These are phyloP conservation scores for Leptopilina clavipes DNA, from an alignment of 1,140 invertebrate species.

Conservation along the genomic window DNA sequence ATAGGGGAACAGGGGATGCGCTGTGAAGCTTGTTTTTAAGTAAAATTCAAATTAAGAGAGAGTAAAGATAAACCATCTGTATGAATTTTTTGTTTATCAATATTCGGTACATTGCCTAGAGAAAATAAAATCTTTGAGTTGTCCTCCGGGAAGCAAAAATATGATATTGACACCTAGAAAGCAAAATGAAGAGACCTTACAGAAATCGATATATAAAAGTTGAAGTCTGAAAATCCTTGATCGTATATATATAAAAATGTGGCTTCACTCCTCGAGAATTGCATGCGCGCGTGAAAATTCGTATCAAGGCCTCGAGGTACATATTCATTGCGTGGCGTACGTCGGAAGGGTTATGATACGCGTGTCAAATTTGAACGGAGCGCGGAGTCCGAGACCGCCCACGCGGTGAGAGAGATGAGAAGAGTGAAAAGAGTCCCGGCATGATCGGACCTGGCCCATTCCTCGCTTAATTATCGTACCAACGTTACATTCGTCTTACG, in stretches of 20 bases:
- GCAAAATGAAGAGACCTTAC: too few relatives aligned
- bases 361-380: conserved; percentile 70
- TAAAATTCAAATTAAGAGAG: too few relatives aligned
- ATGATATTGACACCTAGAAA: conserved; percentile 13
- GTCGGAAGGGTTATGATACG: conserved; percentile 69
- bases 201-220: background rate
- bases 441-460: conserved; percentile 63
- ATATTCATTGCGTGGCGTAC: background rate
- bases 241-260: too few relatives aligned
- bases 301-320: conserved; percentile 8
- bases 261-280: background rate
- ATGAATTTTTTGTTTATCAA: background rate
- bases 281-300: background rate
- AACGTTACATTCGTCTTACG: conserved; percentile 62
- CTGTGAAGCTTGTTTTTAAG: too few relatives aligned
- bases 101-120: background rate
- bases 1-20: too few relatives aligned
- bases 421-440: conserved; percentile 64
- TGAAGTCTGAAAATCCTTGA: background rate
- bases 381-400: conserved; percentile 68
- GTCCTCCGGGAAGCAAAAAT: background rate
- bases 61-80: background rate
- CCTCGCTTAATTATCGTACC: conserved; percentile 69
- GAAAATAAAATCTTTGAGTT: background rate
- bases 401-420: conserved; percentile 58